Evolutionary conservation across 1,140 invertebrate genomes (phyloP).

Genomic region (Caenorhabditis brenneri): DNA sequence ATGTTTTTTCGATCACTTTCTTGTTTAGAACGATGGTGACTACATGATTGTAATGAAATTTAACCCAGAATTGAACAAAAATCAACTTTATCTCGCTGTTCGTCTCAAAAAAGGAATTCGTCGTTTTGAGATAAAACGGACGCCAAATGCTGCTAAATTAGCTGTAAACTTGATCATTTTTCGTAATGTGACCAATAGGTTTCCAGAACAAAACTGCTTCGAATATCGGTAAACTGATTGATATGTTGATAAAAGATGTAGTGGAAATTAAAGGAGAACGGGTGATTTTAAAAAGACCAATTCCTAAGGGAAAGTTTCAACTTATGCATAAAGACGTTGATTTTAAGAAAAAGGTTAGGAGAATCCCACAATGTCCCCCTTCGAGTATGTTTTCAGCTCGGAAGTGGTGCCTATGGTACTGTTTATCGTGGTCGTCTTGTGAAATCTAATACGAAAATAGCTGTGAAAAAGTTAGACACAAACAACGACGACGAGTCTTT

Average conservation of each 20-base stretch:
- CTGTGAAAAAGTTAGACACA: constrained; percentile 60
- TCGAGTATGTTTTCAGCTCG: constrained; percentile 53
- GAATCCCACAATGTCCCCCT: too few species aligned
- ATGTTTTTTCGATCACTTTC: too few species aligned
- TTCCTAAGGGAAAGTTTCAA: constrained; percentile 60
- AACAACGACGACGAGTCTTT: constrained; percentile 59
- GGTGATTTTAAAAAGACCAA: constrained; percentile 53
- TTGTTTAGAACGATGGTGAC: constrained; percentile 18
- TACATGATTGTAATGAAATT: constrained; percentile 31
- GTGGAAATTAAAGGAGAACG: constrained; percentile 47
- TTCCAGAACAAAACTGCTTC: constrained; percentile 50
- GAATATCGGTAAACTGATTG: constrained; percentile 42
- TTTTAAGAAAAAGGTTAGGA: constrained; percentile 58
- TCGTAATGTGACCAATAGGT: too few species aligned
- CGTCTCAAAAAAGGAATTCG: constrained; percentile 5
- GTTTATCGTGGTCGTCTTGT: constrained; percentile 58
- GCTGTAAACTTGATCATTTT: too few species aligned
- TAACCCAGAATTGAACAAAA: constrained; percentile 6
- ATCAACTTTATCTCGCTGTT: neutral
- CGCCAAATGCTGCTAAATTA: constrained; percentile 15
- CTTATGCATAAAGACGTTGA: constrained; percentile 60
- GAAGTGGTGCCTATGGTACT: constrained; percentile 62
- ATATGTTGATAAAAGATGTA: constrained; percentile 22
- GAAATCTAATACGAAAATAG: constrained; percentile 49
- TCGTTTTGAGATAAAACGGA: constrained; percentile 15